Base-by-base conservation (phyloP, 2,113 vertebrate species). In the Panthera tigris region DNA sequence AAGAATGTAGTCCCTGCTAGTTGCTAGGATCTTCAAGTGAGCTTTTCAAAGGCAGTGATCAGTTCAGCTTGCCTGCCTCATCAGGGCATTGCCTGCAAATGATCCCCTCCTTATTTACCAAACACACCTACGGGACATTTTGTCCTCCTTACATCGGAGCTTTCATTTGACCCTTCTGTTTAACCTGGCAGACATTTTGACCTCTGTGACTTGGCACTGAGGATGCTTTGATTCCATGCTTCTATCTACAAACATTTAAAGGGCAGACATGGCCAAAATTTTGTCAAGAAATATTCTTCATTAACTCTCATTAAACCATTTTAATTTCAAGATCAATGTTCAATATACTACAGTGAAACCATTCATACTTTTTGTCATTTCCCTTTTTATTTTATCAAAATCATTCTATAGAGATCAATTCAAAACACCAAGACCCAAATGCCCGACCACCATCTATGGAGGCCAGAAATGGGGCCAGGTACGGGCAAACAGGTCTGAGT, bases 261-360 rank as follows among this genome's bases (percentile, higher is more conserved):
- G 36, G 23, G 61, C 2, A 27, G 66, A 73, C 3, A 50, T 8
- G 66, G 50, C 27, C 2, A 7, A 63, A 3, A 50, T 88, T 93
- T 86, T 87, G 29, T 95, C 19, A 92, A n/a, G 78, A 82, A 87
- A 3, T 66, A 89, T 96, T 74, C 57, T 68, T 87, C n/a, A 69
- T 84, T 78, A 81, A 71, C n/a, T 81, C 5, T 93, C 48, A 76
- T 79, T 57, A 65, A 91, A 1, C 29, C 23, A 31, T 93, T 94
- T 91, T 91, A 50, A 63, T 63, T 71, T 52, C 4, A 33, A 85
- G n/a, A 57, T 71, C 21, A 65, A 9, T 33, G 31, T 95, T 93
- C 61, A 39, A 10, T 50, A 76, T 10, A 50, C 33, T 68, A 11
- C 8, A 45, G 14, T 45, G n/a, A 86, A 83, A 45, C 29, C 6